A percentile compares a stretch with the other conserved stretches of the same genome.
Evolutionary conservation across 2,113 vertebrate genomes (phyloP).

Genomic region (Rissa tridactyla): DNA sequence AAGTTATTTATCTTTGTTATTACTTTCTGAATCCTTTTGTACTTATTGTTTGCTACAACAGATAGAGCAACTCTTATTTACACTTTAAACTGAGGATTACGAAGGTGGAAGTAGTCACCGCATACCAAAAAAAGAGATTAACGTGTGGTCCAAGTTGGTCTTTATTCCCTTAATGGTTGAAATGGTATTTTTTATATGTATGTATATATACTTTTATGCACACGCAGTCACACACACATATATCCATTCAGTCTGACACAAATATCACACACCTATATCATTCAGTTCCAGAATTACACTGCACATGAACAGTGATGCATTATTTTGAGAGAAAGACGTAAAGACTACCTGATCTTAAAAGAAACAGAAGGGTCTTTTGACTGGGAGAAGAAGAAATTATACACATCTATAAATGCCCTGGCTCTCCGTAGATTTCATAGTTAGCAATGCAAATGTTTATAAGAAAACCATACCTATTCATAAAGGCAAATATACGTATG

Average conservation of each 20-base stretch:
- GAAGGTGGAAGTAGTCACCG: not conserved
- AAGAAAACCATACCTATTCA: not conserved
- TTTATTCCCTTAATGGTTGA: not conserved
- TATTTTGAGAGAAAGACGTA: not conserved
- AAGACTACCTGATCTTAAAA: not conserved
- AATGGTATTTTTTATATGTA: not conserved
- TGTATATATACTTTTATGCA: too few species aligned
- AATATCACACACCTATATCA: too few species aligned
- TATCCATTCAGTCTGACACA: not conserved
- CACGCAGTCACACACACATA: not conserved
- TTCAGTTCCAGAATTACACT: not conserved
- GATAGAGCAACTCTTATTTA: slow-evolving; percentile 45
- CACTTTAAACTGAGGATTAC: slow-evolving; percentile 49
- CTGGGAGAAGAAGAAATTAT: not conserved
- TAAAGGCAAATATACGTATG: not conserved
- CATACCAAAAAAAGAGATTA: not conserved
- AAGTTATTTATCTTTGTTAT: slow-evolving; percentile 77
- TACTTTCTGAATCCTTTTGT: slow-evolving; percentile 68
- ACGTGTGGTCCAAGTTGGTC: not conserved
- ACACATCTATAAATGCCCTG: not conserved
- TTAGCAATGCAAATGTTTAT: not conserved
- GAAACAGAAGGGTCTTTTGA: not conserved
- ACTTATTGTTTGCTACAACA: slow-evolving; percentile 23
- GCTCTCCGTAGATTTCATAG: not conserved
- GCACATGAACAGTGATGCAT: not conserved